phyloP scores from a whole-genome alignment of 2,888 invertebrate genomes.

The Philereme vetulata region DNA sequence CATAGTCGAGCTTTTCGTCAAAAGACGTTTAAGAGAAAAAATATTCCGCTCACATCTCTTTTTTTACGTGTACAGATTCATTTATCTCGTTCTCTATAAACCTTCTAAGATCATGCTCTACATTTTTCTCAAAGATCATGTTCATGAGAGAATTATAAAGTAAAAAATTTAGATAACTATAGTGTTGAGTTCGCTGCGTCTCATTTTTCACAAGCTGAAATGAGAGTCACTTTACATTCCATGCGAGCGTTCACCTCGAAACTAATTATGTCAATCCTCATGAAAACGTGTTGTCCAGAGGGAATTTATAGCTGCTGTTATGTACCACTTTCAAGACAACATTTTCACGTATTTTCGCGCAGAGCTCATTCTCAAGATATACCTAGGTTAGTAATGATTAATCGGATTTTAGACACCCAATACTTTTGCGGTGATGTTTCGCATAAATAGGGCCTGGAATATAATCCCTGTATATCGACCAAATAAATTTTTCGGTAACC shows the following conservation, averaged over 20 bases:
- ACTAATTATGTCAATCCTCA: slow-evolving; percentile 30
- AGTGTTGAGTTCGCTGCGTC: not conserved
- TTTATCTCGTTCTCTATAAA: slow-evolving; percentile 48
- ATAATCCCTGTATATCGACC: slow-evolving; percentile 30
- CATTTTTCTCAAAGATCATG: slow-evolving; percentile 47
- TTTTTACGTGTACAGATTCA: slow-evolving; percentile 58
- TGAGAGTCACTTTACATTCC: slow-evolving; percentile 24
- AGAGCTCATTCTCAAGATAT: slow-evolving; percentile 19
- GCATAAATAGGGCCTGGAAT: slow-evolving; percentile 15
- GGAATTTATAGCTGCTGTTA: slow-evolving; percentile 7
- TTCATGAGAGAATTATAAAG: slow-evolving; percentile 21
- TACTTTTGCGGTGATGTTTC: slow-evolving; percentile 16
- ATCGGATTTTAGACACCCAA: slow-evolving; percentile 17
- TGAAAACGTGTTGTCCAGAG: slow-evolving; percentile 23
- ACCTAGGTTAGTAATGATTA: slow-evolving; percentile 16
- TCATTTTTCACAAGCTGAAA: slow-evolving; percentile 12
- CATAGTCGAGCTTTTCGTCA: slow-evolving; percentile 6
- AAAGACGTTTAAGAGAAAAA: slow-evolving; percentile 11
- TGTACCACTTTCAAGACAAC: slow-evolving; percentile 15
- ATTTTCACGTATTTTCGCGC: slow-evolving; percentile 18
- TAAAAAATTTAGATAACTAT: not conserved
- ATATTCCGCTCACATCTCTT: slow-evolving; percentile 53
- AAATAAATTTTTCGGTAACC: slow-evolving; percentile 41
- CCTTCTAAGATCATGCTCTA: slow-evolving; percentile 49
- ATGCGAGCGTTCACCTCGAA: slow-evolving; percentile 28